Base-by-base conservation (phyloP, 2,113 vertebrate species). In the Puntigrus tetrazona region DNA sequence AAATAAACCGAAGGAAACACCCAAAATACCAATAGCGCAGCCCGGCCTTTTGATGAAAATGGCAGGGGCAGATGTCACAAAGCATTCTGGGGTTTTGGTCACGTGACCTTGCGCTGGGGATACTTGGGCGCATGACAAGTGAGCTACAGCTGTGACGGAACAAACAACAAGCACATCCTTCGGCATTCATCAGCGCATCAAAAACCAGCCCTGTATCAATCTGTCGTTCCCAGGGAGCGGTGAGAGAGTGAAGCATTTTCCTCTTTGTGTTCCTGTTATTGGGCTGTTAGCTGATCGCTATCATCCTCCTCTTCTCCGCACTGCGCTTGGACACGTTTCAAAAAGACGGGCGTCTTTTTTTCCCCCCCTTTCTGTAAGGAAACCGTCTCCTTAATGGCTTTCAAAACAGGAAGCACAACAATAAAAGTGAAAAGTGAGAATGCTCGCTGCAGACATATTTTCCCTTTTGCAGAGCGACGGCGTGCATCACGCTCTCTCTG, bases 381-480 rank as follows among this genome's bases (percentile, higher is more conserved):
- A 95, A 93, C 92, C 92, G 91, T 92, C 92, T 94, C 92, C 93
- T 95, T 94, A 93, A 94, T 94, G 92, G 93, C 92, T 95, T 94
- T 95, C 93, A 94, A 94, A 95, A 95, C 94, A 94, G 94, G 94
- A 94, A 95, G 91, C 91, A 87, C 87, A 89, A 94, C 91, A 94
- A 94, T 92, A 90, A 89, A 85, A 86, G 57, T 86, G 85, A 87
- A 87, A 86, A 87, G 91, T 91, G 92, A 94, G 91, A 91, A 91
- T 77, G 89, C 89, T 90, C 91, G 78, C 86, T 87, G 61, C 47
- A 78, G 85, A 81, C 85, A 85, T 86, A 85, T 83, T 86, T 83
- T 83, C 74, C 78, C 74, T 88, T 83, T 63, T 50, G 65, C 80
- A 72, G 65, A 10, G 29, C 80, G 22, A 72, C 65, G 50, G 22